Conservation (phyloP, 1,140 invertebrate genomes). For the Trachymyrmex cornetzi region DNA sequence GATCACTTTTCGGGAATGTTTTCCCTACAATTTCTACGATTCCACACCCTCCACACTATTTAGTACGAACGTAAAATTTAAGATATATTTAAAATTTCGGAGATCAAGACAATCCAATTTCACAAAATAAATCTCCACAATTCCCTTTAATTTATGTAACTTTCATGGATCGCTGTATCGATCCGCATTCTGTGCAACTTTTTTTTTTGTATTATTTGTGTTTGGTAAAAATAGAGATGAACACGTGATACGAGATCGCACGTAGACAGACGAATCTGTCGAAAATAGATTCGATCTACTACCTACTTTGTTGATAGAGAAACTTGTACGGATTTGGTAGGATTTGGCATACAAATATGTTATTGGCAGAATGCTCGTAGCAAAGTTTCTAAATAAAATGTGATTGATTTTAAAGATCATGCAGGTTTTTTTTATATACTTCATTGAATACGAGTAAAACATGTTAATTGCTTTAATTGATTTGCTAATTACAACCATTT, state of each 20-base stretch:
- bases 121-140: neutral
- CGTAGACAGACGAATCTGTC: neutral
- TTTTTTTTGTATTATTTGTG: neutral
- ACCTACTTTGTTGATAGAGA: neutral
- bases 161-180: neutral
- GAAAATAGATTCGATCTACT: neutral
- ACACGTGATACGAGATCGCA: neutral
- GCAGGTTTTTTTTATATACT: neutral
- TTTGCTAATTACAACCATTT: neutral
- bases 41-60: too few relatives aligned
- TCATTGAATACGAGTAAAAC: neutral
- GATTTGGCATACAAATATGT: neutral
- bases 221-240: neutral
- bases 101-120: neutral
- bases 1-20: neutral
- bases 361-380: neutral
- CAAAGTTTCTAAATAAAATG: too few relatives aligned
- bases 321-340: neutral
- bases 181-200: neutral
- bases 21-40: too few relatives aligned
- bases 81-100: neutral
- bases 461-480: neutral
- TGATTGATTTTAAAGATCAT: neutral
- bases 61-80: neutral
- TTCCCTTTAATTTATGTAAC: neutral